phyloP scores from a whole-genome alignment of 2,113 vertebrate genomes.

The Thryonomys swinderianus region DNA sequence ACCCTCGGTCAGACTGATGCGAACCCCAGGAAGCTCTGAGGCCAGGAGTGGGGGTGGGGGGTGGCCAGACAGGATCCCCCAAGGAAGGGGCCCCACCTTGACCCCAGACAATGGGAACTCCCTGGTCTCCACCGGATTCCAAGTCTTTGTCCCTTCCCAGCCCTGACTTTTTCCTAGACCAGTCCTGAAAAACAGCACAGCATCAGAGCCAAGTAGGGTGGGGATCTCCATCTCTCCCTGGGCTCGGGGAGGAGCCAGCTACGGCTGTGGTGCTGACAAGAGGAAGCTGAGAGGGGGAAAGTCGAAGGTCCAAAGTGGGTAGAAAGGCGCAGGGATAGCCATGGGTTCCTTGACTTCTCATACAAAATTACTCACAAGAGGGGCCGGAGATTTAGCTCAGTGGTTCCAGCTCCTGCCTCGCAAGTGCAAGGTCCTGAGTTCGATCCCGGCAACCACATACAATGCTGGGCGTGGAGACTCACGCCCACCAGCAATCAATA shows the following conservation, averaged over 20 bases:
- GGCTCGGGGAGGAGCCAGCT: not conserved
- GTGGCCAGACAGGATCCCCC: not conserved
- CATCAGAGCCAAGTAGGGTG: not conserved
- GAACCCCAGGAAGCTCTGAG: not conserved
- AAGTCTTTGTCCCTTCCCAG: not conserved
- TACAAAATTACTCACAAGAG: not conserved
- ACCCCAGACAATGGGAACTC: not conserved
- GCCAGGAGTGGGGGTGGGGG: rapidly evolving
- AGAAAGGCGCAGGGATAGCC: not conserved
- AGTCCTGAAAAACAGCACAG: not conserved
- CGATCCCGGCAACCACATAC: no score
- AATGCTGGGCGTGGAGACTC: no score
- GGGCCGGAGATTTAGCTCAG: no score
- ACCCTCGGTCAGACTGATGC: not conserved
- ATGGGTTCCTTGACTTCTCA: not conserved
- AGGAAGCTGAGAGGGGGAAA: not conserved
- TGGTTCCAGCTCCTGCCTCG: no score
- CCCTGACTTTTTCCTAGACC: not conserved
- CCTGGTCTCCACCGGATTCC: not conserved
- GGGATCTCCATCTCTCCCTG: not conserved
- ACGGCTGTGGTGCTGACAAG: no score
- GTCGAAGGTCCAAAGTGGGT: not conserved
- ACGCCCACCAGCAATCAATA: no score
- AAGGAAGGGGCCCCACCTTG: not conserved
- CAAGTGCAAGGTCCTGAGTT: no score